Conservation (phyloP, 2,888 invertebrate genomes). For the Ischnus inquisitorius region DNA sequence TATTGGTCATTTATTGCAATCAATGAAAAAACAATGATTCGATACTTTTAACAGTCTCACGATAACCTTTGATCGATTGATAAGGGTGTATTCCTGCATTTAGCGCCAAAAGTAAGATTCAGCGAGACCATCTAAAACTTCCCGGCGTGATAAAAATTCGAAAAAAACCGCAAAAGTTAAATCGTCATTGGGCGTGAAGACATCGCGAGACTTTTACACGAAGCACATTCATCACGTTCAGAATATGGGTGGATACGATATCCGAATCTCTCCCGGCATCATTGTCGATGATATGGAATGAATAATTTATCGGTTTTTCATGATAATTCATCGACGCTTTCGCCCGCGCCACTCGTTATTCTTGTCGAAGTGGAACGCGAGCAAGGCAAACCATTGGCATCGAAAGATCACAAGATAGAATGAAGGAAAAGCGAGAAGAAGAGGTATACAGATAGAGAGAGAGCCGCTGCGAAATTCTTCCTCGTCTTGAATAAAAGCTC, state of each 20-base stretch:
- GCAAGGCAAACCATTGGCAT: background rate
- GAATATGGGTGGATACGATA: conserved; percentile 25
- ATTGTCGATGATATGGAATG: background rate
- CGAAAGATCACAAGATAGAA: background rate
- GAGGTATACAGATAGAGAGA: background rate
- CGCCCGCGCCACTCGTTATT: background rate
- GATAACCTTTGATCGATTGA: background rate
- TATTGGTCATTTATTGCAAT: background rate
- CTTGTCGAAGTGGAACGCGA: conserved; percentile 1
- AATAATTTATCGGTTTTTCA: conserved; percentile 49
- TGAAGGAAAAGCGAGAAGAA: background rate
- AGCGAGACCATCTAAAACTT: too few relatives aligned
- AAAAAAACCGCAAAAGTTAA: conserved; percentile 67
- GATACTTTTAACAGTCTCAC: background rate
- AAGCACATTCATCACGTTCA: conserved; percentile 68
- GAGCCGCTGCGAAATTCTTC: conserved; percentile 26
- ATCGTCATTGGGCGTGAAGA: conserved; percentile 68
- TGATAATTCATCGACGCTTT: conserved; percentile 35
- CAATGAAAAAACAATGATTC: too few relatives aligned
- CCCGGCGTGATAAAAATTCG: background rate
- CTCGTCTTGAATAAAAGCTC: background rate
- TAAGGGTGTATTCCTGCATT: too few relatives aligned
- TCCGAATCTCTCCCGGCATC: background rate
- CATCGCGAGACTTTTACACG: conserved; percentile 65
- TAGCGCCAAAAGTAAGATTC: too few relatives aligned